phyloP scores from a whole-genome alignment of 2,113 vertebrate genomes.

The Corythaeola cristata region DNA sequence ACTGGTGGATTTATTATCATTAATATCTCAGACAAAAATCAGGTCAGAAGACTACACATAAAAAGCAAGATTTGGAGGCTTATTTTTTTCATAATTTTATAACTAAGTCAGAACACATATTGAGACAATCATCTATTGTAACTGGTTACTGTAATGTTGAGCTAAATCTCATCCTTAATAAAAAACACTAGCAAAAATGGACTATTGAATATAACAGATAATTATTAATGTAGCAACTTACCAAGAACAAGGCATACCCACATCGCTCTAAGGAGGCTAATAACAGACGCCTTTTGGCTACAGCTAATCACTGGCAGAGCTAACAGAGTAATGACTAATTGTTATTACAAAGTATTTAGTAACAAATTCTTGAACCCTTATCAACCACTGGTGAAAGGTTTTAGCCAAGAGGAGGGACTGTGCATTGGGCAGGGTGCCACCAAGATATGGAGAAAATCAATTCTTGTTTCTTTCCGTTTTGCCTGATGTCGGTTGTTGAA shows the following conservation, averaged over 20 bases:
- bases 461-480: background rate
- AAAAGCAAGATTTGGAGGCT: conserved; percentile 16
- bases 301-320: background rate
- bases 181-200: background rate
- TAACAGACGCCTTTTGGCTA: background rate
- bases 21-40: conserved; percentile 25
- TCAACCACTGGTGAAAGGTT: background rate
- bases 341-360: background rate
- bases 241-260: background rate
- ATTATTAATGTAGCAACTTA: background rate
- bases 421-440: fast-evolving
- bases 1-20: conserved; percentile 56
- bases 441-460: background rate
- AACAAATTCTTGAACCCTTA: background rate
- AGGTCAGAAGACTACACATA: background rate
- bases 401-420: background rate
- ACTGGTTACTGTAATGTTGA: background rate
- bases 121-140: conserved; percentile 11
- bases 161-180: conserved; percentile 4
- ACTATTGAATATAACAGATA: background rate
- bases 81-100: conserved; percentile 14
- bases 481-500: background rate
- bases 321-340: conserved; percentile 5
- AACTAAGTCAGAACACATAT: background rate
- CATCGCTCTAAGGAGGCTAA: background rate